These are phyloP conservation scores for Eubasilissa regina DNA, from an alignment of 1,140 invertebrate genomes.

Conservation along the genomic window DNA sequence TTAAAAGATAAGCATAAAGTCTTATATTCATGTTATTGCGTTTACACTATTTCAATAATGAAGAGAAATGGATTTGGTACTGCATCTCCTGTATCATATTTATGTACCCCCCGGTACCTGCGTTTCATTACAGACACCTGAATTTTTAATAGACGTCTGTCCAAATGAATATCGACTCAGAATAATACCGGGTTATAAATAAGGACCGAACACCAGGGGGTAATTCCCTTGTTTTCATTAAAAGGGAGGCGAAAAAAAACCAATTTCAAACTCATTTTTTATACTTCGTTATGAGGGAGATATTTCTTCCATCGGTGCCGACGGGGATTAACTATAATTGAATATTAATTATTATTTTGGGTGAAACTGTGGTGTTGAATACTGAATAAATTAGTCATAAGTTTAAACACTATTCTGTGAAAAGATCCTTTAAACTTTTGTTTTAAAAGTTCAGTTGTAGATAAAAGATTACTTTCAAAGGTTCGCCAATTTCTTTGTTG, in stretches of 20 bases:
- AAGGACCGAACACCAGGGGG: conserved; percentile 40
- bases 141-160: conserved; percentile 4
- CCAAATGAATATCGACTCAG: conserved; percentile 1
- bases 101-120: not conserved
- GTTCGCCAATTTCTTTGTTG: too few species aligned
- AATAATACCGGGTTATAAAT: conserved; percentile 45
- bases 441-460: too few species aligned
- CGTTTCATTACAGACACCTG: conserved; percentile 7
- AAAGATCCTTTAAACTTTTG: not conserved
- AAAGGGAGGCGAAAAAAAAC: conserved; percentile 41
- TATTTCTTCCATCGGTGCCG: conserved; percentile 37
- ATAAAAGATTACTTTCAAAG: too few species aligned
- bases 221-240: conserved; percentile 43
- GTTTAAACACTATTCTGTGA: not conserved
- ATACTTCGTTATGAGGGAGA: conserved; percentile 33
- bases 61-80: not conserved
- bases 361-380: conserved; percentile 12
- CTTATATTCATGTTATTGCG: conserved; percentile 1
- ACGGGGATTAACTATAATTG: conserved; percentile 53
- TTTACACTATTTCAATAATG: not conserved
- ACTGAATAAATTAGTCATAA: conserved; percentile 9
- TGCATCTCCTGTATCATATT: conserved; percentile 7
- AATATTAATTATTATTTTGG: conserved; percentile 52
- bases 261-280: conserved; percentile 51
- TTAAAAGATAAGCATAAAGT: too few species aligned